These are phyloP conservation scores for Oophaga sylvatica DNA, from an alignment of 2,797 vertebrate genomes.

Conservation along the genomic window DNA sequence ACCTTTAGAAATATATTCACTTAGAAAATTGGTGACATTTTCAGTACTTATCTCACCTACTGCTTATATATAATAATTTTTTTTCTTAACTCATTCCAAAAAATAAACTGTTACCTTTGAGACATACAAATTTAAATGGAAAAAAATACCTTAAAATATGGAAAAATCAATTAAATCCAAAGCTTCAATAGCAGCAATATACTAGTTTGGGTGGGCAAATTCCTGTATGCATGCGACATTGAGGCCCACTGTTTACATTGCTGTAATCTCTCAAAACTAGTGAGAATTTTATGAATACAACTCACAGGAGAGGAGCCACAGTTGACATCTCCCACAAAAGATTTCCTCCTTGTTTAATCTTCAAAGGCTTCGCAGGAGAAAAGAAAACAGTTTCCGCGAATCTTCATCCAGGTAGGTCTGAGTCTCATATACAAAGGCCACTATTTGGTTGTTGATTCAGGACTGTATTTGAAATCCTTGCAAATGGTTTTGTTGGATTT, in stretches of 20 bases:
- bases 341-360: constrained; percentile 76
- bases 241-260: constrained; percentile 51
- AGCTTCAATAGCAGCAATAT: neutral
- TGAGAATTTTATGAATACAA: constrained; percentile 64
- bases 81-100: too few relatives aligned
- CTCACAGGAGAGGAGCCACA: constrained; percentile 70
- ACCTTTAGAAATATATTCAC: too few relatives aligned
- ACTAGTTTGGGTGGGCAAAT: constrained; percentile 60
- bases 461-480: constrained; percentile 48
- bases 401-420: constrained; percentile 77
- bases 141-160: neutral
- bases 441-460: constrained; percentile 63
- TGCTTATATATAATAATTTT: too few relatives aligned
- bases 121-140: neutral
- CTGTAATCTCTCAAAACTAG: constrained; percentile 63
- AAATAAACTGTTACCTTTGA: too few relatives aligned
- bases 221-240: constrained; percentile 59
- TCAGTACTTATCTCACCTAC: too few relatives aligned
- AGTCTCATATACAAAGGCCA: constrained; percentile 67
- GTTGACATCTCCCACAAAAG: constrained; percentile 80
- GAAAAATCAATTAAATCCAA: neutral
- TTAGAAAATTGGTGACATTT: too few relatives aligned
- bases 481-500: constrained; percentile 42
- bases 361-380: constrained; percentile 77
- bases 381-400: constrained; percentile 76